phyloP scores from a whole-genome alignment of 2,113 vertebrate species.

The Rhinopomastus cyanomelas region DNA sequence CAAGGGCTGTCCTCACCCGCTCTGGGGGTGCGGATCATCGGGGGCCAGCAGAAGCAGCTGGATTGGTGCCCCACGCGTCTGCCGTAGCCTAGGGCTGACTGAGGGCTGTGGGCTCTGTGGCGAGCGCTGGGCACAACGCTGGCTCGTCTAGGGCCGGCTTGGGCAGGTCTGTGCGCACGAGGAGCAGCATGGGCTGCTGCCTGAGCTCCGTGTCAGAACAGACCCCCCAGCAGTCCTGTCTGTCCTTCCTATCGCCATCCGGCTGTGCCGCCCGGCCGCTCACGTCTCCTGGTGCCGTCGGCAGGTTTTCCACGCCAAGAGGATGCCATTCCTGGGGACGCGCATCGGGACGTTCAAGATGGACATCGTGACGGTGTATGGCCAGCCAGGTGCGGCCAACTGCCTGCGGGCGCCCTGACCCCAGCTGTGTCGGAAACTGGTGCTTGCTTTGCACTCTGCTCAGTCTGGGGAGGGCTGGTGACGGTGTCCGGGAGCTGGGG shows the following conservation, averaged over 20 bases:
- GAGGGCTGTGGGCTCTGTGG: not conserved
- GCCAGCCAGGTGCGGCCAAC: slow-evolving; percentile 82
- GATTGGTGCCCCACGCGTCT: not conserved
- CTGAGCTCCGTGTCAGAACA: fast-evolving
- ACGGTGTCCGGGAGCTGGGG: too few relatives aligned
- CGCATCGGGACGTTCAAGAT: slow-evolving; percentile 92
- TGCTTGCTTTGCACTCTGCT: not conserved
- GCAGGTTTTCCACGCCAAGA: slow-evolving; percentile 90
- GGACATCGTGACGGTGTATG: slow-evolving; percentile 84
- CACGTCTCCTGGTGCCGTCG: not conserved
- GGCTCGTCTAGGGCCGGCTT: not conserved
- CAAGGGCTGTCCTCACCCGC: not conserved
- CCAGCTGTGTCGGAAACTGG: not conserved
- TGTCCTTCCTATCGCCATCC: not conserved
- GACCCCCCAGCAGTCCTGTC: not conserved
- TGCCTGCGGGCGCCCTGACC: not conserved
- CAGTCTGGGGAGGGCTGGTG: not conserved
- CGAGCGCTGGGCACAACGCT: not conserved
- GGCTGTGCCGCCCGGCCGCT: not conserved
- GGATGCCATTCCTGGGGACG: slow-evolving; percentile 83
- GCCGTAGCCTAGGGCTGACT: not conserved
- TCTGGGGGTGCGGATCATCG: not conserved
- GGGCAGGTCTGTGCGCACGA: not conserved
- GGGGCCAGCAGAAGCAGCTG: not conserved
- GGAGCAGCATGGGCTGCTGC: not conserved